Conservation (phyloP, 2,113 vertebrate genomes). For the Siphamia tubifer region DNA sequence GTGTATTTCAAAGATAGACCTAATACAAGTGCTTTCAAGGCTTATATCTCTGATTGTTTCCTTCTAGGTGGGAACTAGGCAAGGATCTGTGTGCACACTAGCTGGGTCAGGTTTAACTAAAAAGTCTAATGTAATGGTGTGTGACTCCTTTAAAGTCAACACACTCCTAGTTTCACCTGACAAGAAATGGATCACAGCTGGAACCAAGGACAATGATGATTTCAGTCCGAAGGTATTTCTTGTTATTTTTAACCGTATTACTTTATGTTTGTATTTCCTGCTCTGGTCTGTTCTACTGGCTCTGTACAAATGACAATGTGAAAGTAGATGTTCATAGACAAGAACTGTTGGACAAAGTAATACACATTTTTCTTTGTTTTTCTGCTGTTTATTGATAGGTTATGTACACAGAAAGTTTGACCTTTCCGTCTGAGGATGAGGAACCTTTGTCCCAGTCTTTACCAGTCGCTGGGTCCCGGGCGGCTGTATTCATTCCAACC, state of each 20-base stretch:
- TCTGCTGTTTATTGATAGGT: conserved; percentile 53
- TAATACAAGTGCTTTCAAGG: too few species aligned
- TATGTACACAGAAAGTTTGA: conserved; percentile 65
- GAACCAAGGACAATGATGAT: conserved; percentile 43
- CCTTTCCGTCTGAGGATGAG: conserved; percentile 59
- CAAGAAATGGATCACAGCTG: conserved; percentile 67
- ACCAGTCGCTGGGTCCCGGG: conserved; percentile 42
- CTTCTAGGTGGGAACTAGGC: conserved; percentile 65
- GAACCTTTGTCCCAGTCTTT: conserved; percentile 57
- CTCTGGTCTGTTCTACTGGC: neutral
- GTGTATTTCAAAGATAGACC: too few species aligned
- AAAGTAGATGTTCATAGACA: neutral
- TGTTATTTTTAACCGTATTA: neutral
- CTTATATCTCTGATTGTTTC: too few species aligned
- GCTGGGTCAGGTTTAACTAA: conserved; percentile 56
- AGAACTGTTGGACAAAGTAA: neutral
- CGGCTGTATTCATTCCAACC: conserved; percentile 74
- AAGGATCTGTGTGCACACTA: conserved; percentile 63
- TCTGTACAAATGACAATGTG: neutral
- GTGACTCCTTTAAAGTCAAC: conserved; percentile 52
- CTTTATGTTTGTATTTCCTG: conserved; percentile 5
- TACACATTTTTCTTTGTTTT: neutral
- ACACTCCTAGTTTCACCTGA: conserved; percentile 74
- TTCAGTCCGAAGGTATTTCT: conserved; percentile 69
- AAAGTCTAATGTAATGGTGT: conserved; percentile 53